A percentile compares a stretch with the other conserved stretches of the same genome.
phyloP scores from a whole-genome alignment of 2,888 invertebrate species.

The Drosophila melanosoma region DNA sequence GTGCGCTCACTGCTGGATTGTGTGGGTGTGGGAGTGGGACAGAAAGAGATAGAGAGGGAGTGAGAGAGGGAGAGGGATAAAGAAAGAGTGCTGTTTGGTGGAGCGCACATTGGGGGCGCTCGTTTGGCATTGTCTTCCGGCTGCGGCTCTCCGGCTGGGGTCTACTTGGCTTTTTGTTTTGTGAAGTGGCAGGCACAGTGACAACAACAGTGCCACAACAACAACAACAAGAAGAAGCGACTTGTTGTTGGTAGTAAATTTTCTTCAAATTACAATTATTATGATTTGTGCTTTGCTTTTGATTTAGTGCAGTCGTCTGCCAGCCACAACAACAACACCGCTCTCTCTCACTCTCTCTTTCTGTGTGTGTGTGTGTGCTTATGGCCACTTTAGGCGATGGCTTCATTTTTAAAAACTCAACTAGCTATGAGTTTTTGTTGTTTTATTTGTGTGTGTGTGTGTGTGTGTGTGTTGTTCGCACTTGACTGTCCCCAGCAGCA shows the following conservation, averaged over 20 bases:
- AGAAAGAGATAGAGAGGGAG: background rate
- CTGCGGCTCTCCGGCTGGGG: constrained; percentile 45
- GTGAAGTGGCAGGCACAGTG: constrained; percentile 66
- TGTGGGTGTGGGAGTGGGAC: background rate
- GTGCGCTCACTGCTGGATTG: constrained; percentile 40
- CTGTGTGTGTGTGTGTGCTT: constrained; percentile 27
- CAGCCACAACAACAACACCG: constrained; percentile 31
- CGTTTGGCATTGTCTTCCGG: constrained; percentile 78
- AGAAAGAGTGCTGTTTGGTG: constrained; percentile 14
- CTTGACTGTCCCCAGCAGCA: constrained; percentile 17
- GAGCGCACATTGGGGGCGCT: constrained; percentile 44
- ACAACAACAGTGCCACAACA: constrained; percentile 50
- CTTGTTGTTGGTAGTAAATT: constrained; percentile 78
- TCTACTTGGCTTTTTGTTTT: constrained; percentile 66
- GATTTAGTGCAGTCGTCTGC: constrained; percentile 68
- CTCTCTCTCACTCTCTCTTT: constrained; percentile 14
- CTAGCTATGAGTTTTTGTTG: constrained; percentile 8
- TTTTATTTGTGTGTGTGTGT: constrained; percentile 1
- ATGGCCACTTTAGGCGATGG: constrained; percentile 65
- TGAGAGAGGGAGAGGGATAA: background rate
- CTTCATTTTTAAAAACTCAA: constrained; percentile 66
- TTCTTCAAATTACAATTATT: constrained; percentile 81
- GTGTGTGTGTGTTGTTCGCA: background rate
- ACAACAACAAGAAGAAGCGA: constrained; percentile 15
- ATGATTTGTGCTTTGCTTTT: constrained; percentile 78